These are phyloP conservation scores for Odontocolon sp. DNA, from an alignment of 2,888 invertebrate species.

Conservation along the genomic window DNA sequence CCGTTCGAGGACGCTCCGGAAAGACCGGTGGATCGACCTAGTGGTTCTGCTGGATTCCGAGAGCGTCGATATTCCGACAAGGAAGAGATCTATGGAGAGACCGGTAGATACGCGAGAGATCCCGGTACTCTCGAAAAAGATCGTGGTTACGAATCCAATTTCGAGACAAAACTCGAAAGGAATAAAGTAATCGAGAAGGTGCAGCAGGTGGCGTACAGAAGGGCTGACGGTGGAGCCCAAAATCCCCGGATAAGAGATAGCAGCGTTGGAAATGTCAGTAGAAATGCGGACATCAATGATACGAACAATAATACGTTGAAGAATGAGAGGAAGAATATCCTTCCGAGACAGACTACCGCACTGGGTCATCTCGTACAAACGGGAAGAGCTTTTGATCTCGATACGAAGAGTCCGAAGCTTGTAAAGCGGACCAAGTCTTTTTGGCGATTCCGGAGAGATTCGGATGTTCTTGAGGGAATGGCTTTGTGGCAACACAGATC, in stretches of 20 bases:
- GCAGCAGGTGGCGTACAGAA: slow-evolving; percentile 48
- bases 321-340: slow-evolving; percentile 81
- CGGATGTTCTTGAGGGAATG: slow-evolving; percentile 93
- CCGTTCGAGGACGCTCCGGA: slow-evolving; percentile 79
- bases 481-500: slow-evolving; percentile 93
- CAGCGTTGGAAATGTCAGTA: slow-evolving; percentile 22
- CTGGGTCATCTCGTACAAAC: slow-evolving; percentile 72
- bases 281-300: slow-evolving; percentile 71
- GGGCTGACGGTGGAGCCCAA: slow-evolving; percentile 65
- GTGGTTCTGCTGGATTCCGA: slow-evolving; percentile 60
- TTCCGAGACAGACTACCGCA: slow-evolving; percentile 80
- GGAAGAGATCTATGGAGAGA: slow-evolving; percentile 77
- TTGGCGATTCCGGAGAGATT: slow-evolving; percentile 90
- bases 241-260: slow-evolving; percentile 38
- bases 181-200: slow-evolving; percentile 74
- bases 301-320: slow-evolving; percentile 77
- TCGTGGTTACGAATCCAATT: slow-evolving; percentile 79
- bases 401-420: slow-evolving; percentile 80
- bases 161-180: slow-evolving; percentile 78
- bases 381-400: slow-evolving; percentile 81
- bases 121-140: slow-evolving; percentile 74
- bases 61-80: slow-evolving; percentile 77
- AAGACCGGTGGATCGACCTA: slow-evolving; percentile 66
- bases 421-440: slow-evolving; percentile 93
- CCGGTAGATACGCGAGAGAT: slow-evolving; percentile 64